A percentile compares a stretch with the other conserved stretches of the same genome.
Conservation (phyloP, 1,140 invertebrate species). For the Papilio polytes region DNA sequence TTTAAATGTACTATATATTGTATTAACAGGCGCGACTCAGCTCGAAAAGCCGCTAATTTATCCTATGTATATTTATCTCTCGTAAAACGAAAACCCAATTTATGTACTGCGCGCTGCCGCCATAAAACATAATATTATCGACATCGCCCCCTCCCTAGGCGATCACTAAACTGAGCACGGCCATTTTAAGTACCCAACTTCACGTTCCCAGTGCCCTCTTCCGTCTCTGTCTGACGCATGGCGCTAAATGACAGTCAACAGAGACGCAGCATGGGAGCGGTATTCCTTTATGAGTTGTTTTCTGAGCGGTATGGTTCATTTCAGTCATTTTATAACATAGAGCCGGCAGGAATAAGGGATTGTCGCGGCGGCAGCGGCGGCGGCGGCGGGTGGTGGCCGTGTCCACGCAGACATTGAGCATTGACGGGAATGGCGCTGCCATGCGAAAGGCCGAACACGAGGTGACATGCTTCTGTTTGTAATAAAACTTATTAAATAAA, state of each 20-base stretch:
- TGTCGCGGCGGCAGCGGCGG: neutral
- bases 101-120: slow-evolving; percentile 67
- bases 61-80: slow-evolving; percentile 74
- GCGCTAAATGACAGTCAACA: slow-evolving; percentile 43
- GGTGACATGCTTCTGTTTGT: neutral
- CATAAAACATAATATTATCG: slow-evolving; percentile 83
- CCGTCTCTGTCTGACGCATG: slow-evolving; percentile 41
- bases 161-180: slow-evolving; percentile 82
- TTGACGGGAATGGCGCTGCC: neutral
- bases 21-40: slow-evolving; percentile 47
- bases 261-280: slow-evolving; percentile 58
- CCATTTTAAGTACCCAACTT: slow-evolving; percentile 79
- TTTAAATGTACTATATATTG: too few species aligned
- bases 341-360: neutral
- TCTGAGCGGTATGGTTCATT: slow-evolving; percentile 35
- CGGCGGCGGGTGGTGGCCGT: neutral
- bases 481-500: neutral
- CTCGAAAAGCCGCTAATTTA: slow-evolving; percentile 72
- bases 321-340: slow-evolving; percentile 34
- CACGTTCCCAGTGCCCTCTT: slow-evolving; percentile 58
- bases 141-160: slow-evolving; percentile 80
- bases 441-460: neutral
- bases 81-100: slow-evolving; percentile 80
- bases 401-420: neutral
- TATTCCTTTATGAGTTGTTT: slow-evolving; percentile 50